phyloP scores from a whole-genome alignment of 2,113 vertebrate genomes.

The Gambusia holbrooki region DNA sequence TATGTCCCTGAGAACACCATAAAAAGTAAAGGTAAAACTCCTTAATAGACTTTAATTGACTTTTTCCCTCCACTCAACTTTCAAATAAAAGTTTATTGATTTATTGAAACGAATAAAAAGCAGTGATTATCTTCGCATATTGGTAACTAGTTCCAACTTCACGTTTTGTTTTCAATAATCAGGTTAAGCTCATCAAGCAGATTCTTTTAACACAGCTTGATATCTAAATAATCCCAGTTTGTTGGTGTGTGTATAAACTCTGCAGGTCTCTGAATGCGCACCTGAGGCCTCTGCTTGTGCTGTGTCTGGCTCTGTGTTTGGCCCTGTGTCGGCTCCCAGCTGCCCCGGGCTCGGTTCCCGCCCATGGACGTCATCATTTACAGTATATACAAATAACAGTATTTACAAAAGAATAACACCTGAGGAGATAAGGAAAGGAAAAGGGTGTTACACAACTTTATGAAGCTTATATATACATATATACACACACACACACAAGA shows the following conservation, averaged over 20 bases:
- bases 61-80: neutral
- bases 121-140: too few relatives aligned
- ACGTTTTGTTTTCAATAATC: too few relatives aligned
- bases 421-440: conserved; percentile 59
- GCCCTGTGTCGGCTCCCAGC: conserved; percentile 96
- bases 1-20: neutral
- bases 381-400: conserved; percentile 99
- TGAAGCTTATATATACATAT: neutral
- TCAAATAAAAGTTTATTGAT: too few relatives aligned
- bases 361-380: conserved; percentile 99
- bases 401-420: conserved; percentile 98
- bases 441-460: conserved; percentile 17
- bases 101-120: too few relatives aligned
- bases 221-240: too few relatives aligned
- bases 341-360: conserved; percentile 93
- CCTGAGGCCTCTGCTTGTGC: conserved; percentile 87
- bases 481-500: neutral
- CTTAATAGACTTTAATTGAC: too few relatives aligned
- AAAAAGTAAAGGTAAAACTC: neutral
- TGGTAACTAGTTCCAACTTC: too few relatives aligned
- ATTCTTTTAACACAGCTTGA: too few relatives aligned
- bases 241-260: too few relatives aligned
- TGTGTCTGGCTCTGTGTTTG: conserved; percentile 98
- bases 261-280: conserved; percentile 38
- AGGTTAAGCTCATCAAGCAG: too few relatives aligned